Conservation (phyloP, 2,113 vertebrate species). For the Microcebus murinus region DNA sequence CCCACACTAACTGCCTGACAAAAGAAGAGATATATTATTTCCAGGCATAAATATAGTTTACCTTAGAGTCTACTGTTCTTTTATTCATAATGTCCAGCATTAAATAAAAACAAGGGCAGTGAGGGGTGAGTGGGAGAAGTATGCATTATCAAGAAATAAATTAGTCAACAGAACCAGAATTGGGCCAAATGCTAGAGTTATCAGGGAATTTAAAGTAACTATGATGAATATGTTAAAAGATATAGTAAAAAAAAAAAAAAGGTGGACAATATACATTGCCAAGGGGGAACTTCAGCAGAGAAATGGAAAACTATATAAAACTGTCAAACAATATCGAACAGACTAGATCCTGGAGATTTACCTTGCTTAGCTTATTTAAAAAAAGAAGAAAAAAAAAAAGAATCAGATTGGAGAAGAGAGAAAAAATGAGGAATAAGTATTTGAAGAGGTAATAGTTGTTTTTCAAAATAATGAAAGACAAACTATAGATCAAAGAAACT, state of each 20-base stretch:
- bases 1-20: neutral
- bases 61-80: neutral
- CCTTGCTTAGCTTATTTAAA: too few relatives aligned
- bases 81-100: neutral
- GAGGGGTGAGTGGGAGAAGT: too few relatives aligned
- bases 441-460: neutral
- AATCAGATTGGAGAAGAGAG: neutral
- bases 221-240: neutral
- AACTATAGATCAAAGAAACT: constrained; percentile 17
- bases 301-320: neutral
- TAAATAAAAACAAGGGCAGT: neutral
- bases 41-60: neutral
- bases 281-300: neutral
- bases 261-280: neutral
- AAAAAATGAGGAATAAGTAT: neutral
- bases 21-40: neutral
- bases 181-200: neutral
- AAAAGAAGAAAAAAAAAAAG: neutral
- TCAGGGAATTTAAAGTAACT: neutral
- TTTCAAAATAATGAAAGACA: neutral
- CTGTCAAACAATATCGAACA: neutral
- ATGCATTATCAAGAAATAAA: neutral
- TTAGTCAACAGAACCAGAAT: neutral
- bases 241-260: neutral
- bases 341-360: too few relatives aligned